phyloP scores from a whole-genome alignment of 2,888 invertebrate genomes.

The Pristionchus japonicus region DNA sequence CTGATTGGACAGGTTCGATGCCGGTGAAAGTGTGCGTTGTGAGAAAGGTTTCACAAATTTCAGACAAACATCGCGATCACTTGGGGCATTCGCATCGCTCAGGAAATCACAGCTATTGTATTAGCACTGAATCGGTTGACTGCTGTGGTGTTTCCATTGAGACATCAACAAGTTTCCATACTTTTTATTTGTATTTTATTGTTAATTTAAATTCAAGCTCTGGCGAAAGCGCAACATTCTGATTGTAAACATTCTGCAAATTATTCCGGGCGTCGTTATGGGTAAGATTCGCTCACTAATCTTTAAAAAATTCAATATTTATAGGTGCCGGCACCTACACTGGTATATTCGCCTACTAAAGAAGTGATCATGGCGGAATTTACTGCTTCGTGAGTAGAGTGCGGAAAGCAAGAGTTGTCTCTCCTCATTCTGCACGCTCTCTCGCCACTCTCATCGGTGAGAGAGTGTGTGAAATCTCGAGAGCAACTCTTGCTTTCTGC shows the following conservation, averaged over 20 bases:
- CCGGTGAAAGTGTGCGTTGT: too few species aligned
- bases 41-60: too few species aligned
- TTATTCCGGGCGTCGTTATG: neutral
- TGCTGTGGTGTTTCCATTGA: neutral
- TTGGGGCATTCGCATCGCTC: slow-evolving; percentile 11
- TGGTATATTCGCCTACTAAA: neutral
- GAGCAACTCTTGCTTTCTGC: too few species aligned
- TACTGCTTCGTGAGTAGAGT: slow-evolving; percentile 4
- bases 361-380: neutral
- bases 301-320: neutral
- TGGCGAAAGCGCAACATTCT: neutral
- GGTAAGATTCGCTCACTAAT: neutral
- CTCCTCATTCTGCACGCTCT: neutral
- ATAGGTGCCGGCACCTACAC: neutral
- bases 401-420: too few species aligned
- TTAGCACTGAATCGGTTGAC: slow-evolving; percentile 10
- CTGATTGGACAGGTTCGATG: neutral
- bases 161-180: neutral
- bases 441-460: too few species aligned
- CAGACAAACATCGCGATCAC: neutral
- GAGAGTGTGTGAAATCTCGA: too few species aligned
- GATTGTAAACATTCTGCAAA: neutral
- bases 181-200: too few species aligned
- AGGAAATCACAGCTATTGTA: neutral
- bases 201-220: neutral